Evolutionary conservation across 2,113 vertebrate species (phyloP).

Genomic region (Sceloporus undulatus): DNA sequence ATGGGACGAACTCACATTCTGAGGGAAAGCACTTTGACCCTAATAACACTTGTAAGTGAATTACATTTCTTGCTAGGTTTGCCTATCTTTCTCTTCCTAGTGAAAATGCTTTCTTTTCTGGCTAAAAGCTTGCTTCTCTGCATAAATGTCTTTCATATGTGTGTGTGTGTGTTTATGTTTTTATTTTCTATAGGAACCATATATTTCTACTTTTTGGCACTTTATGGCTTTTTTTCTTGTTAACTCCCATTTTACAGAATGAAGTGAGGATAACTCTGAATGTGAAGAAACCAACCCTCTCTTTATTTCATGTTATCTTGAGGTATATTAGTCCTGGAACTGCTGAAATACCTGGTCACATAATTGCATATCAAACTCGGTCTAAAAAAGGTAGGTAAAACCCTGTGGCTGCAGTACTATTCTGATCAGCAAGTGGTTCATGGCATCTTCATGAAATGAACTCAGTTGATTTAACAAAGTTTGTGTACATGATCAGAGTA

Average conservation of each 20-base stretch:
- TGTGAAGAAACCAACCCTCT: conserved; percentile 80
- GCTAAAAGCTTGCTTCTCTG: conserved; percentile 42
- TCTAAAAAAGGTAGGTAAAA: conserved; percentile 83
- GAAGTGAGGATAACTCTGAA: conserved; percentile 90
- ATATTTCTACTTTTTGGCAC: conserved; percentile 54
- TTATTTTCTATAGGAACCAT: conserved; percentile 51
- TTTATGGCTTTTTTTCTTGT: conserved; percentile 61
- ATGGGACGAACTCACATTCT: conserved; percentile 83
- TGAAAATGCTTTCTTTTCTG: conserved; percentile 40
- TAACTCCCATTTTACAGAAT: conserved; percentile 85
- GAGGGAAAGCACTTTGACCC: conserved; percentile 81
- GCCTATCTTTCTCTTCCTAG: conserved; percentile 52
- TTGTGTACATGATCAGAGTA: neutral
- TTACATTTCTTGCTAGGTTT: conserved; percentile 71
- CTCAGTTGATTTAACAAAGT: neutral
- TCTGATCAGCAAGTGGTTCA: neutral
- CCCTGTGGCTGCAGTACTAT: neutral
- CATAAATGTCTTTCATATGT: conserved; percentile 2
- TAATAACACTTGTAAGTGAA: conserved; percentile 88
- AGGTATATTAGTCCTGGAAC: conserved; percentile 86
- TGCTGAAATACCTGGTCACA: conserved; percentile 76
- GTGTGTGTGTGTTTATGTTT: neutral
- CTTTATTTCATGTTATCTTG: conserved; percentile 86
- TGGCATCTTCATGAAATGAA: conserved; percentile 15
- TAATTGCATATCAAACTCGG: conserved; percentile 80